phyloP scores from a whole-genome alignment of 2,888 invertebrate genomes.

The Eulithis prunata region DNA sequence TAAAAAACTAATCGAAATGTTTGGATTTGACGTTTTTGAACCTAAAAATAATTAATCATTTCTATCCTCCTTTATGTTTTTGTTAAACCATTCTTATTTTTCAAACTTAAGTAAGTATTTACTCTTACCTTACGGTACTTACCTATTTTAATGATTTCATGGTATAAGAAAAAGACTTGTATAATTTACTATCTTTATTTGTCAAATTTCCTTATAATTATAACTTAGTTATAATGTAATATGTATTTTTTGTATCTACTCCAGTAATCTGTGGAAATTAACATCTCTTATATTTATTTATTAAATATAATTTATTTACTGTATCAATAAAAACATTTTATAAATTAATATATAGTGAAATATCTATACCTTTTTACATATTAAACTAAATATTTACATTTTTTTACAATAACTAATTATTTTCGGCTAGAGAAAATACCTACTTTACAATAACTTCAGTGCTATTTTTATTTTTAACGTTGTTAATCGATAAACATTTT shows the following conservation, averaged over 20 bases:
- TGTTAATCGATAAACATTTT: constrained; percentile 5
- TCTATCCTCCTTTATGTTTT: no score
- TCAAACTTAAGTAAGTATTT: no score
- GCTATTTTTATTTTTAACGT: constrained; percentile 5
- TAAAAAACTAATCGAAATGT: no score
- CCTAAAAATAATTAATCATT: no score
- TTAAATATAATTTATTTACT: constrained; percentile 40
- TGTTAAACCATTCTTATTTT: no score
- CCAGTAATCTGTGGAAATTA: constrained; percentile 34
- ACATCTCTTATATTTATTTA: constrained; percentile 31
- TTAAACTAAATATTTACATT: constrained; percentile 36
- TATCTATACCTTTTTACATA: constrained; percentile 24
- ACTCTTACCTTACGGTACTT: no score
- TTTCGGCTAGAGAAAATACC: background rate
- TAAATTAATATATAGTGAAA: constrained; percentile 30
- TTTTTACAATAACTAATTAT: constrained; percentile 8
- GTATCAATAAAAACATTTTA: constrained; percentile 23
- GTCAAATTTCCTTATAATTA: constrained; percentile 73
- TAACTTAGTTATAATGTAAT: constrained; percentile 37
- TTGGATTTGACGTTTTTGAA: no score
- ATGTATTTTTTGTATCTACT: constrained; percentile 41
- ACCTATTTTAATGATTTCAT: no score
- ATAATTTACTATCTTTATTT: constrained; percentile 78
- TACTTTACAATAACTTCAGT: constrained; percentile 12
- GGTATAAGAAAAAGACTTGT: constrained; percentile 42